These are phyloP conservation scores for Pemphigus obesinymphae DNA, from an alignment of 1,140 invertebrate genomes.

Conservation along the genomic window DNA sequence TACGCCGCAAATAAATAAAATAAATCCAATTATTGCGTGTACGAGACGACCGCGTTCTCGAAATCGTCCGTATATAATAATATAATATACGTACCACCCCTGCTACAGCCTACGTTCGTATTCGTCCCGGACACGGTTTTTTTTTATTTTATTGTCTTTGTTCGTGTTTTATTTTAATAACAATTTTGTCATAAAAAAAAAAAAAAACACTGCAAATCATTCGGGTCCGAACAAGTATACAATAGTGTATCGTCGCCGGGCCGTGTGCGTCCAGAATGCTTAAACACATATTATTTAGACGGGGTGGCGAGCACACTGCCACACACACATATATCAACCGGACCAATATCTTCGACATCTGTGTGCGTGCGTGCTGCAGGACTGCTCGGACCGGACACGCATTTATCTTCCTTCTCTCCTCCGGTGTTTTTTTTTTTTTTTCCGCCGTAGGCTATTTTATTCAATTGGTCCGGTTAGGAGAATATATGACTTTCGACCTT, in stretches of 20 bases:
- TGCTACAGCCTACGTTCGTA: too few relatives aligned
- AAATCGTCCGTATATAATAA: too few relatives aligned
- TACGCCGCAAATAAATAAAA: too few relatives aligned
- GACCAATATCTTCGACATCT: conserved; percentile 34
- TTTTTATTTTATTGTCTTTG: not conserved
- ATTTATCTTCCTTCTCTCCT: conserved; percentile 27
- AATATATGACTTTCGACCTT: conserved; percentile 27
- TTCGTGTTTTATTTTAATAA: not conserved
- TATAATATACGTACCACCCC: too few relatives aligned
- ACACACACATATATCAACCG: conserved; percentile 8
- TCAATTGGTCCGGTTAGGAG: conserved; percentile 22
- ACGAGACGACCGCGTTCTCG: not conserved
- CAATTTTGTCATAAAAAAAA: not conserved
- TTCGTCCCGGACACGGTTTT: not conserved
- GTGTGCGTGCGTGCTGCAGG: not conserved
- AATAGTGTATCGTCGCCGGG: not conserved
- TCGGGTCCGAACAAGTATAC: not conserved
- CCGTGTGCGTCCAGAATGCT: conserved; percentile 1
- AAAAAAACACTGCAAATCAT: conserved; percentile 11
- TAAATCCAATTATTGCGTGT: not conserved
- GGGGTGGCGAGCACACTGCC: not conserved
- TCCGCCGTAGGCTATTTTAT: conserved; percentile 8
- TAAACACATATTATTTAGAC: not conserved
- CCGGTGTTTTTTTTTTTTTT: not conserved
- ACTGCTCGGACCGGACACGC: conserved; percentile 15